Base-by-base conservation (phyloP, 2,888 invertebrate species). In the Scaptomyza cyrtandrae region DNA sequence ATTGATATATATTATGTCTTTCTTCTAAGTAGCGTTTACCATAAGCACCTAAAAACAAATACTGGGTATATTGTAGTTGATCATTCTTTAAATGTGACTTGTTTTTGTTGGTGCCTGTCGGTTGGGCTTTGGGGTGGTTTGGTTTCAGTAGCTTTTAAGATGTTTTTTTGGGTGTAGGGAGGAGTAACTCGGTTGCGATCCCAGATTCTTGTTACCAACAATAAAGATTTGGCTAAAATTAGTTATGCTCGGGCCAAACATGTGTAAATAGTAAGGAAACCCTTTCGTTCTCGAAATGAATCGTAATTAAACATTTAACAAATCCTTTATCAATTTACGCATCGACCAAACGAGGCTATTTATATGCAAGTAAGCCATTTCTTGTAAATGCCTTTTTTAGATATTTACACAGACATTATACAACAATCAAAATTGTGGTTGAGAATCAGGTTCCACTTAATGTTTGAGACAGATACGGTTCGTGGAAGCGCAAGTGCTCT, bases 401-500 rank as follows among this genome's bases (percentile, higher is more conserved):
- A 35, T 45, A 52, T 53, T 49, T 39, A 41, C 37, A 16, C n/a
- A 69, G n/a, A 71, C 53, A 45, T 37, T 33, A 39, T 49, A 24
- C 16, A 57, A 49, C 44, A 53, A 58, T 61, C 50, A 58, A 55
- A 61, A 58, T 31, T 41, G 14, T 50, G 11, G 16, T n/a, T 14
- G 35, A 43, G 53, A 52, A 59, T 62, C 56, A 45, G 35, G 50
- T 75, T 67, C 53, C 74, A 61, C 48, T 55, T 64, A 75, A 75
- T 76, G 67, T 31, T 31, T 10, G 39, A 9, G 29, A 39, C 35
- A 78, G 71, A 71, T 76, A 78, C 27, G 69, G 16, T 82, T 87
- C 84, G 69, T 85, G 63, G 84, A 86, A 84, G 50, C 37, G n/a
- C 71, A 69, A 68, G 71, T 86, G 75, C 67, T 66, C 86, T 86